Conservation (phyloP, 2,888 invertebrate genomes). For the Invenusta paracnida region DNA sequence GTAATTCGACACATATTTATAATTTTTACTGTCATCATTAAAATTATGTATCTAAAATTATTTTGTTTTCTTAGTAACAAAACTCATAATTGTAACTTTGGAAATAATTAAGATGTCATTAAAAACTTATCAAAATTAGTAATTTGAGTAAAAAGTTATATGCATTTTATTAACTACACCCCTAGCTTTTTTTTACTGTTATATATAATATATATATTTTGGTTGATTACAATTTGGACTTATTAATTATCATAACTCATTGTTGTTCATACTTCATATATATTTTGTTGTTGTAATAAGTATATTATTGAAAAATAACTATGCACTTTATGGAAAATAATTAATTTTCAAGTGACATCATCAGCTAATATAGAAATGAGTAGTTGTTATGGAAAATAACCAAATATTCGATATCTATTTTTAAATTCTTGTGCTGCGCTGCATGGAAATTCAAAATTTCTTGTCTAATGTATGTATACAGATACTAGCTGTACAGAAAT, state of each 20-base stretch:
- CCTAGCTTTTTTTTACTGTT: conserved; percentile 3
- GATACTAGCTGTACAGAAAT: too few relatives aligned
- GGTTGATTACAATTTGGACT: conserved; percentile 17
- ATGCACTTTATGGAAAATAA: too few relatives aligned
- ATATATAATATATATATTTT: not conserved
- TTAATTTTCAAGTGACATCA: too few relatives aligned
- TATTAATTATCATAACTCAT: conserved; percentile 21
- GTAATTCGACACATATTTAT: conserved; percentile 1
- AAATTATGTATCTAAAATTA: conserved; percentile 29
- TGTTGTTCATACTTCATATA: conserved; percentile 22
- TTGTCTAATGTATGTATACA: too few relatives aligned
- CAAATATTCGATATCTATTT: too few relatives aligned
- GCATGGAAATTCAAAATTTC: too few relatives aligned
- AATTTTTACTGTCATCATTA: conserved; percentile 4
- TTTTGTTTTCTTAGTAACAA: conserved; percentile 10
- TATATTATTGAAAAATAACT: not conserved
- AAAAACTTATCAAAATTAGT: conserved; percentile 13
- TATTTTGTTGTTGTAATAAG: conserved; percentile 13
- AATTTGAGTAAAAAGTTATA: not conserved
- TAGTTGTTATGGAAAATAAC: too few relatives aligned
- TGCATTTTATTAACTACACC: conserved; percentile 23
- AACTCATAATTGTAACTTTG: not conserved
- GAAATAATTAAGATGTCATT: not conserved
- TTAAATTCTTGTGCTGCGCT: too few relatives aligned
- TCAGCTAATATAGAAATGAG: too few relatives aligned